Evolutionary conservation across 2,888 invertebrate genomes (phyloP).

Genomic region (Conomelus anceps): DNA sequence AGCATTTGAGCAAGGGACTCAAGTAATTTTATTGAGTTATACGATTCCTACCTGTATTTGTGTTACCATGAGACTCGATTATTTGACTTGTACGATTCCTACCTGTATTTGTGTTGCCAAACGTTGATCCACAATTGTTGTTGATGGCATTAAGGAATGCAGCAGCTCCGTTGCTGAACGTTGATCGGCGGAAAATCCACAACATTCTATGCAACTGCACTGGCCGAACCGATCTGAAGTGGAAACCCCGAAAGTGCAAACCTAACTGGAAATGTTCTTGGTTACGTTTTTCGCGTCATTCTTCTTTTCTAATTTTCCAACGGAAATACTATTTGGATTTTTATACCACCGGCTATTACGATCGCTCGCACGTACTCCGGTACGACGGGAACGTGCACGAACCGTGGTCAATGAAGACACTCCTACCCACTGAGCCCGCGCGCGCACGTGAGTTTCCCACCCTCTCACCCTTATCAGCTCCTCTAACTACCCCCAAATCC

Average conservation of each 20-base stretch:
- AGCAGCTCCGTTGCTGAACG: slow-evolving; percentile 32
- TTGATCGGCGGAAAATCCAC: slow-evolving; percentile 33
- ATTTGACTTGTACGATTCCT: too few relatives aligned
- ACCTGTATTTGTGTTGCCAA: slow-evolving; percentile 20
- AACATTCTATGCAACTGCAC: slow-evolving; percentile 27
- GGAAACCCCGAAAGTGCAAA: background rate
- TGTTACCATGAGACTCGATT: too few relatives aligned
- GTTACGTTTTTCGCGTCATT: background rate
- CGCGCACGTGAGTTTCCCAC: too few relatives aligned
- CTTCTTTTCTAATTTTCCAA: background rate
- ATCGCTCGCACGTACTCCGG: background rate
- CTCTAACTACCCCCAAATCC: too few relatives aligned
- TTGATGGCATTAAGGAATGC: slow-evolving; percentile 34
- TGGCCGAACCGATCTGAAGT: too few relatives aligned
- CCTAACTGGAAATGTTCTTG: background rate
- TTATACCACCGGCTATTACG: background rate
- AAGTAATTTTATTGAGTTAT: too few relatives aligned
- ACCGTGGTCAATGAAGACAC: background rate
- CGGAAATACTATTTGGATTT: background rate
- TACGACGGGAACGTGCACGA: background rate
- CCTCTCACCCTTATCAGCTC: too few relatives aligned
- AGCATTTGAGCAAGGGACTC: too few relatives aligned
- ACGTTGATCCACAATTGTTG: slow-evolving; percentile 27
- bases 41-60: too few relatives aligned
- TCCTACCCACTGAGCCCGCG: background rate